Percentiles rank a stretch among this genome's conserved stretches.
Conservation (phyloP, 92 coral and sea anemone genomes). For the Zoanthus gigantus region DNA sequence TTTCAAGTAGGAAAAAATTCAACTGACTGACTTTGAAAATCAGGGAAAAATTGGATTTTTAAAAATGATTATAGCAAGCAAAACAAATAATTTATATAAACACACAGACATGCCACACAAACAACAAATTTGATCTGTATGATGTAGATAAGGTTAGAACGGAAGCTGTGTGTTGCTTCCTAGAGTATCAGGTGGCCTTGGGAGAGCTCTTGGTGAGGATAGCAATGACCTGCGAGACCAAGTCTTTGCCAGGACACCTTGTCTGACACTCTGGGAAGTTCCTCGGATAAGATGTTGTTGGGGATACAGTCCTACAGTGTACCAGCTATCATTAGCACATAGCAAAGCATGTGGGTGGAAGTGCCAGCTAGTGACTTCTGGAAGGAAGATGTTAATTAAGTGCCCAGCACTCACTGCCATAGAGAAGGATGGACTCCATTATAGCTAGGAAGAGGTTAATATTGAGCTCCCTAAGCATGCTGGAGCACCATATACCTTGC, state of each 20-base stretch:
- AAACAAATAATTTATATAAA: too few relatives aligned
- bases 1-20: too few relatives aligned
- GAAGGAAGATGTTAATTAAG: constrained; percentile 6
- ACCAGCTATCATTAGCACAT: constrained; percentile 35
- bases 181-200: background rate
- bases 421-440: constrained; percentile 63
- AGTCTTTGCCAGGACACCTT: background rate
- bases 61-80: too few relatives aligned
- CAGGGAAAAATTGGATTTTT: too few relatives aligned
- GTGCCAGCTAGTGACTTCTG: constrained; percentile 35
- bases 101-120: too few relatives aligned
- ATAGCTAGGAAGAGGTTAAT: constrained; percentile 53
- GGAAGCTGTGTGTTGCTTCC: background rate
- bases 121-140: too few relatives aligned
- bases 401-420: constrained; percentile 57
- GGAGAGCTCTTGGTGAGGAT: constrained; percentile 14
- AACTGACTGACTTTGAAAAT: too few relatives aligned
- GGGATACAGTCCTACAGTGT: background rate
- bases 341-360: constrained; percentile 37
- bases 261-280: constrained; percentile 5
- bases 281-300: background rate
- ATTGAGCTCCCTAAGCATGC: constrained; percentile 17
- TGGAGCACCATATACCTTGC: constrained; percentile 46
- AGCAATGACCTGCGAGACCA: constrained; percentile 27
- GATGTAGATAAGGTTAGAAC: too few relatives aligned